phyloP scores from a whole-genome alignment of 2,113 vertebrate species.

The Gopherus evgoodei region DNA sequence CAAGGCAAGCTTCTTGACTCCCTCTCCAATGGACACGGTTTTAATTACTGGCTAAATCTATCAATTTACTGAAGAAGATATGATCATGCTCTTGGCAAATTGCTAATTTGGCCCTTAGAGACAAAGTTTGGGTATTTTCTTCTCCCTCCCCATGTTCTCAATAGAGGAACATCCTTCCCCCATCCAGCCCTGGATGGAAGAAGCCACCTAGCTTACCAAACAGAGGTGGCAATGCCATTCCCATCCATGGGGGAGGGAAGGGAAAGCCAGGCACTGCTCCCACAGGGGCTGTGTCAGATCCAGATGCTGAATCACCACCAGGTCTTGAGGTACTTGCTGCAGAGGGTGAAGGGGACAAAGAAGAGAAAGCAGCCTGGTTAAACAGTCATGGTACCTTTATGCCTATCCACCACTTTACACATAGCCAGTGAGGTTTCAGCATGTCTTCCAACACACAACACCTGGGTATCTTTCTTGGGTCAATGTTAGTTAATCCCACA shows the following conservation, averaged over 20 bases:
- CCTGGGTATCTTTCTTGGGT: too few species aligned
- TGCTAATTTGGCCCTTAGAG: background rate
- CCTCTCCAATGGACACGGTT: background rate
- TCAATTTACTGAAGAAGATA: background rate
- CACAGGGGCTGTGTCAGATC: background rate
- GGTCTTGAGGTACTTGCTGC: slow-evolving; percentile 55
- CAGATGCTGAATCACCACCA: background rate
- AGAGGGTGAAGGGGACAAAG: background rate
- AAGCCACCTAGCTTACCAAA: slow-evolving; percentile 82
- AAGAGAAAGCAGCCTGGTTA: rapidly evolving
- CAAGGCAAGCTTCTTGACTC: background rate
- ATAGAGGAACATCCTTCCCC: background rate
- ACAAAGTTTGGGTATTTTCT: background rate
- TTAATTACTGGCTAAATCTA: background rate
- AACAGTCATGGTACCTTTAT: background rate
- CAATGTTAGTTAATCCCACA: background rate
- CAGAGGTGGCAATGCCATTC: slow-evolving; percentile 90
- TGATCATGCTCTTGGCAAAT: background rate
- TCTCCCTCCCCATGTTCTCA: background rate
- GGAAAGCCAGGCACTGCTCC: slow-evolving; percentile 83
- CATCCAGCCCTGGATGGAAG: background rate
- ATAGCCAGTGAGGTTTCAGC: rapidly evolving
- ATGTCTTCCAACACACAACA: background rate
- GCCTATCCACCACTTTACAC: rapidly evolving
- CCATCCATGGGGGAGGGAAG: slow-evolving; percentile 92